Base-by-base conservation (phyloP, 92 coral and sea anemone genomes). In the Epizoanthus illoricatus region DNA sequence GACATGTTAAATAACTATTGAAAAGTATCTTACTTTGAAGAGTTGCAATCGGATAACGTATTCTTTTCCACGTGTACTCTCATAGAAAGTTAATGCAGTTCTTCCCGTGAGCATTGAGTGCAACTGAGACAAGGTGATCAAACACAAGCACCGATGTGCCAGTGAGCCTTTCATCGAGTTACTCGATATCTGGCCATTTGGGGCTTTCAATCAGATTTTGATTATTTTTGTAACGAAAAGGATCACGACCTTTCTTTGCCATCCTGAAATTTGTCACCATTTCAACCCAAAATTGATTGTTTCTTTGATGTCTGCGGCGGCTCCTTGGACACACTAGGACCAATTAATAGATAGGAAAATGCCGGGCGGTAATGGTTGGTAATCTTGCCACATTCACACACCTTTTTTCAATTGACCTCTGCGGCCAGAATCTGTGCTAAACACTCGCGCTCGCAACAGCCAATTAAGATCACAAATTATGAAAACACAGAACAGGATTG, bases 191-290 rank as follows among this genome's bases (percentile, higher is more conserved):
- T 5, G 39, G 33, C 43, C 80, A 16, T 64, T 43, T 78, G 71
- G 71, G 71, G 60, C 17, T 16, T 20, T 64, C 60, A 19, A 61
- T 70, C 70, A 78, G n/a, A 63, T 20, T 58, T 78, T 43, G 82
- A 78, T 78, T 78, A n/a, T 78, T 78, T 78, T 63, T 63, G 60
- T 63, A 78, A 78, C 82, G 65, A 78, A 78, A 78, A 78, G 71
- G 82, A 78, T 78, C 72, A 63, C 6, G 82, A 78, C 82, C 82
- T 42, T 78, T 78, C 56, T 78, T 78, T 41, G 47, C 33, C 71
- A 16, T 43, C 47, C 57, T n/a, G 63, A 73, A 73, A 45, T 41
- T 40, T 78, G 60, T 63, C 71, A 62, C 20, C 43, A 12, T 62
- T 64, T 62, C 58, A 64, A n/a, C 24, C 47, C 59, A 45, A 78